Percentiles rank a stretch among this genome's conserved stretches.
phyloP scores from a whole-genome alignment of 1,140 invertebrate genomes.

The Elymnias hypermnestra region DNA sequence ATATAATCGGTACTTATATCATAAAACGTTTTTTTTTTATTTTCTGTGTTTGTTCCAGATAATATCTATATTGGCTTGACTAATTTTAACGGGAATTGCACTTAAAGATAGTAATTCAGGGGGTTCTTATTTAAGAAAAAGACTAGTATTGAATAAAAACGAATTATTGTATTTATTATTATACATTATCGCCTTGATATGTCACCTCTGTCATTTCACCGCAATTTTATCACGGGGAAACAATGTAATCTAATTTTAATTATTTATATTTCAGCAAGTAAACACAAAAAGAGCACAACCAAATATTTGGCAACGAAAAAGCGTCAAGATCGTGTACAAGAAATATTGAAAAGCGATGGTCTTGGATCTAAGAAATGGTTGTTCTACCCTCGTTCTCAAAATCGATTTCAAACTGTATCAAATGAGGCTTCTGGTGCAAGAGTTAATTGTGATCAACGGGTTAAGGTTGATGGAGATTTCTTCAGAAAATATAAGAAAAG shows the following conservation, averaged over 20 bases:
- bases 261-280: conserved; percentile 55
- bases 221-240: background rate
- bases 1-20: too few relatives aligned
- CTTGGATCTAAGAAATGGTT: conserved; percentile 57
- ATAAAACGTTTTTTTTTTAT: too few relatives aligned
- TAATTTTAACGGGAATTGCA: too few relatives aligned
- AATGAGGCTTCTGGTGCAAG: conserved; percentile 18
- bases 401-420: conserved; percentile 8
- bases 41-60: too few relatives aligned
- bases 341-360: conserved; percentile 54
- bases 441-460: conserved; percentile 44
- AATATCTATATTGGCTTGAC: too few relatives aligned
- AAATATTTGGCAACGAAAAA: conserved; percentile 62
- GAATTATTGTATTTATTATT: too few relatives aligned
- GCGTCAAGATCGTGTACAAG: conserved; percentile 50
- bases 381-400: conserved; percentile 43
- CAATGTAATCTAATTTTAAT: background rate
- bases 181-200: too few relatives aligned
- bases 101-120: too few relatives aligned
- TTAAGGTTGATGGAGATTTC: conserved; percentile 57
- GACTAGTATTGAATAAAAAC: too few relatives aligned
- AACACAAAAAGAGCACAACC: conserved; percentile 43
- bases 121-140: too few relatives aligned
- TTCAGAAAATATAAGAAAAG: conserved; percentile 57
- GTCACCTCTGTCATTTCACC: background rate